These are phyloP conservation scores for Pelmatolapia mariae DNA, from an alignment of 2,113 vertebrate genomes.

Conservation along the genomic window DNA sequence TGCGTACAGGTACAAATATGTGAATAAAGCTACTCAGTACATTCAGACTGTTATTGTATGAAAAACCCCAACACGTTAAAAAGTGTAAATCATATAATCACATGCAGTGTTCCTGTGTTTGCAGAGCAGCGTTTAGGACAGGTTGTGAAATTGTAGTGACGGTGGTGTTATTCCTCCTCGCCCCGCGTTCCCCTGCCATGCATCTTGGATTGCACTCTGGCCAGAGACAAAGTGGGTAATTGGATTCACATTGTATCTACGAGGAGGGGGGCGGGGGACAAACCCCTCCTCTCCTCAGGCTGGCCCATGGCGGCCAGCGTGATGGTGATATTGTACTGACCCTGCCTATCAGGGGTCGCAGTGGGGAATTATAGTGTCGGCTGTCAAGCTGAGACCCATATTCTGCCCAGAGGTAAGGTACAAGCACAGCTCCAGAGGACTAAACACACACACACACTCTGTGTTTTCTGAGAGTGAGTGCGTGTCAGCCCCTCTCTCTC, in stretches of 20 bases:
- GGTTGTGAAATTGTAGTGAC: conserved; percentile 22
- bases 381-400: conserved; percentile 58
- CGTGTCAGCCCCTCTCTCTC: neutral
- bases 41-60: neutral
- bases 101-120: neutral
- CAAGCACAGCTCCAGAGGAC: conserved; percentile 28
- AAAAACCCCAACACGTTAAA: neutral
- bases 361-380: conserved; percentile 51
- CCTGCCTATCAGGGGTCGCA: conserved; percentile 56
- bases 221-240: conserved; percentile 52
- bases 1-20: too few species aligned
- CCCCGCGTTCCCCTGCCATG: conserved; percentile 4
- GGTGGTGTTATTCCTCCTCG: conserved; percentile 12
- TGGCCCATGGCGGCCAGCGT: conserved; percentile 36
- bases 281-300: conserved; percentile 29
- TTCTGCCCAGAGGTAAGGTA: conserved; percentile 47
- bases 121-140: neutral
- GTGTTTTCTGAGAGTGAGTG: neutral
- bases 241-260: conserved; percentile 52
- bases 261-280: neutral
- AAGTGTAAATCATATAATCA: neutral
- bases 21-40: neutral
- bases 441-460: neutral
- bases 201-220: conserved; percentile 20
- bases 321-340: conserved; percentile 60